Percentiles rank a stretch among this genome's conserved stretches.
Evolutionary conservation across 64 coral and sea anemone genomes (phyloP).

Genomic region (Montipora cactus): DNA sequence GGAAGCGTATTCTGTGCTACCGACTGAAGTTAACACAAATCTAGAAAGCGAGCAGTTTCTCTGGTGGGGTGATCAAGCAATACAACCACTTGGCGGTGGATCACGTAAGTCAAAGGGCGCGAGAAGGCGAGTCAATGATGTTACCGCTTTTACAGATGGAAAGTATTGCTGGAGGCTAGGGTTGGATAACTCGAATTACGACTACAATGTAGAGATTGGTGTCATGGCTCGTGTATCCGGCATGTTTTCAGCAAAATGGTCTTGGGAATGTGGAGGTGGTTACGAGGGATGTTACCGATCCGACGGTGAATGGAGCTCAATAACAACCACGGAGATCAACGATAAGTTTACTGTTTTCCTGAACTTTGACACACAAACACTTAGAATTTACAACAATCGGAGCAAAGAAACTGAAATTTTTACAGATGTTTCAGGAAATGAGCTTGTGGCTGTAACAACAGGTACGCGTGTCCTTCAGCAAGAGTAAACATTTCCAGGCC

Average conservation of each 20-base stretch:
- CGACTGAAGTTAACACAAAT: background rate
- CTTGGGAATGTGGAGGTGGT: too few relatives aligned
- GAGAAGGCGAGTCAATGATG: too few relatives aligned
- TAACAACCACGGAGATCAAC: background rate
- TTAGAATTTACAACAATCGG: background rate
- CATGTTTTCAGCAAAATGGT: too few relatives aligned
- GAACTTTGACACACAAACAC: background rate
- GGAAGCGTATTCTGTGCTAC: background rate
- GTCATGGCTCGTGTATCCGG: background rate
- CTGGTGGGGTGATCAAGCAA: too few relatives aligned
- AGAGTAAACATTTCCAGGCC: background rate
- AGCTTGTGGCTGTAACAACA: background rate
- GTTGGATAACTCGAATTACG: background rate
- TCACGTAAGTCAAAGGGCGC: too few relatives aligned
- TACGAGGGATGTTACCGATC: background rate
- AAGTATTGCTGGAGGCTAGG: slow-evolving; percentile 23
- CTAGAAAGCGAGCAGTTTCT: too few relatives aligned
- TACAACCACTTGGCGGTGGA: too few relatives aligned
- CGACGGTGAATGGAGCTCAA: background rate
- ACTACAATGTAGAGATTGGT: background rate
- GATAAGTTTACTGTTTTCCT: slow-evolving; percentile 34
- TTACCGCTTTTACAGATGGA: background rate
- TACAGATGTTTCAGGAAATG: background rate
- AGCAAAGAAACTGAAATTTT: slow-evolving; percentile 31
- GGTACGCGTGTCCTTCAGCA: background rate